Evolutionary conservation across 2,797 vertebrate species (phyloP), one percentile per base, ranked within the genome.

Genomic region (Hozukius guyotensis): DNA sequence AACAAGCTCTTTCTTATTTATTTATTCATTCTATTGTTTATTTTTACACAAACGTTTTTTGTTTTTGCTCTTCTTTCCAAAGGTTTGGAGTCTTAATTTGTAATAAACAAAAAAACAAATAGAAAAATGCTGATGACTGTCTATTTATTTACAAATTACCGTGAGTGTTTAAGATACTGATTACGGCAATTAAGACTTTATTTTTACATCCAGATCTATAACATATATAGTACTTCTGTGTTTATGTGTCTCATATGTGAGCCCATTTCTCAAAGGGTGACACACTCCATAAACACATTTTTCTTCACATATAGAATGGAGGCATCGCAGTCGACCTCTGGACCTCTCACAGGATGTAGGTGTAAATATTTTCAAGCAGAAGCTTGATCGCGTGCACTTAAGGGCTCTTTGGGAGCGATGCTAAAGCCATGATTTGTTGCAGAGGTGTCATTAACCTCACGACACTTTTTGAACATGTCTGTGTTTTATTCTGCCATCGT

Each of bases 281-380:
- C 89, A 77, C 66, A 3, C 77, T 83, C 25, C 4, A 7, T 93
- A 92, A 94, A 92, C 87, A 87, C 57, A 6, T 59, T 59, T 57
- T 29, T 36, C 83, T 77, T 78, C 71, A 75, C 69, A 29, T 76
- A 64, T 55, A 71, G 63, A 88, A 87, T 65, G 18, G 79, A 83
- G 82, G 34, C 46, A 31, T 72, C 27, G 8, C 49, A 31, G 9
- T 36, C 9, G 74, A 86, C 85, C 80, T 63, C 71, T 69, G 61
- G 46, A 80, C 83, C 78, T 68, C 63, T 78, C 32, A 9, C 49
- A 74, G 67, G 73, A 83, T 80, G 57, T 63, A 8, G 49, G 36
- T 68, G 72, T 90, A 89, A 93, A 93, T 89, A 89, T 88, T 93
- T 85, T 85, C 20, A 53, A 61, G 57, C 65, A 36, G 77, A 69